Evolutionary conservation across 2,888 invertebrate genomes (phyloP).

Genomic region (Theretra japonica): DNA sequence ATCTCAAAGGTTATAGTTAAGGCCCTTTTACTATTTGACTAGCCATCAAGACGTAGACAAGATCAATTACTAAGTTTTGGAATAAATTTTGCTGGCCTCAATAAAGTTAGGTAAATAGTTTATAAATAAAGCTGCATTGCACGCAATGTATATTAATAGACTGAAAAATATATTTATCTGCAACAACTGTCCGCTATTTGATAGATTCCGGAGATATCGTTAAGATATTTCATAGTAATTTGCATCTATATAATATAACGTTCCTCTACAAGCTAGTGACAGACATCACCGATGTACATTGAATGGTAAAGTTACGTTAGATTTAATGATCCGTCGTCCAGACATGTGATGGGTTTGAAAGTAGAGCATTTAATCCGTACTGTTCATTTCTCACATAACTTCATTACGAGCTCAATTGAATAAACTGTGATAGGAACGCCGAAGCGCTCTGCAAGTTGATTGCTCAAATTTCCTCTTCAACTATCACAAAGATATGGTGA

Average conservation of each 20-base stretch:
- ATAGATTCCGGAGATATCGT: not conserved
- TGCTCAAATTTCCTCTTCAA: constrained; percentile 85
- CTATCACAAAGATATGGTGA: constrained; percentile 85
- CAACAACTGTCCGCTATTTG: not conserved
- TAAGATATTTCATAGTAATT: not conserved
- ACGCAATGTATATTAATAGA: not conserved
- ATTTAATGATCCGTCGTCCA: constrained; percentile 44
- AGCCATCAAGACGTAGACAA: constrained; percentile 32
- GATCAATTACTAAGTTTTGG: constrained; percentile 5
- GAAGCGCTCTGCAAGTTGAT: constrained; percentile 83
- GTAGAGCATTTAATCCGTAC: constrained; percentile 59
- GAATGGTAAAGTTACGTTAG: not conserved
- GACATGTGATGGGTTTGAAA: constrained; percentile 56
- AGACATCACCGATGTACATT: not conserved
- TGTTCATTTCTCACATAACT: constrained; percentile 79
- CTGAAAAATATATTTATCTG: not conserved
- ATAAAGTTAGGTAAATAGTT: not conserved
- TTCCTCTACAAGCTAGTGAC: too few relatives aligned
- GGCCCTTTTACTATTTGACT: constrained; percentile 36
- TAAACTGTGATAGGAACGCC: constrained; percentile 83
- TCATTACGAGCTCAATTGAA: constrained; percentile 84
- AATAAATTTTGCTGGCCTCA: constrained; percentile 1
- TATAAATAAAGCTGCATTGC: not conserved
- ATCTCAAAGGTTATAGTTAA: constrained; percentile 48
- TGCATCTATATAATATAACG: too few relatives aligned